These are phyloP conservation scores for Himantopus leucocephalus DNA, from an alignment of 2,113 vertebrate genomes.

Conservation along the genomic window DNA sequence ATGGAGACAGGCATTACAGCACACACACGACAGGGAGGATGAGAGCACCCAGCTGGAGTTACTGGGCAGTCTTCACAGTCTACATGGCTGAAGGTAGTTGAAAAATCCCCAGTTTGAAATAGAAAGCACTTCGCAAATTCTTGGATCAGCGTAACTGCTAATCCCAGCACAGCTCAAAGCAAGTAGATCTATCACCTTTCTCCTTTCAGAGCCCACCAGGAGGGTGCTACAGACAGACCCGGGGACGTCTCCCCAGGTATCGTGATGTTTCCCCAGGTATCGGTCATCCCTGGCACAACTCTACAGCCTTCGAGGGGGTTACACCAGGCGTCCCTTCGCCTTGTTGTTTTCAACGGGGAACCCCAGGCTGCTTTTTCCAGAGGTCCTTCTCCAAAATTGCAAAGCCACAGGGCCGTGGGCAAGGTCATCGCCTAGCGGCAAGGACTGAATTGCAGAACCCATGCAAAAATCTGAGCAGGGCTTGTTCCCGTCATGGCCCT, in stretches of 20 bases:
- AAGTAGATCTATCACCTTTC: neutral
- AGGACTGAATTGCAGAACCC: neutral
- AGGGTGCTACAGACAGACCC: neutral
- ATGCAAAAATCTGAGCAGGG: neutral
- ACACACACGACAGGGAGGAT: accelerated
- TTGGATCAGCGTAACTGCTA: neutral
- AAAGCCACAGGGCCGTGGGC: neutral
- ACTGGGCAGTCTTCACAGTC: neutral
- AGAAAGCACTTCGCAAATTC: neutral
- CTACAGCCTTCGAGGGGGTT: neutral
- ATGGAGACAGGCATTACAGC: neutral
- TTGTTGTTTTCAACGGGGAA: neutral
- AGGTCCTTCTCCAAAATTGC: neutral
- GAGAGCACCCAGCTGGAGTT: neutral
- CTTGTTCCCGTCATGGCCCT: neutral
- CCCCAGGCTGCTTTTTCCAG: neutral
- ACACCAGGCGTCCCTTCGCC: accelerated
- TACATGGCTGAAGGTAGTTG: neutral
- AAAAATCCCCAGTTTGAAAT: neutral
- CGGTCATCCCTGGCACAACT: neutral
- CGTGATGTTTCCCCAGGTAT: neutral
- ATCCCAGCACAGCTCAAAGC: neutral
- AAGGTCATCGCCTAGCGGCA: neutral
- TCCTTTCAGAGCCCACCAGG: neutral
- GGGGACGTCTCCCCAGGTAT: neutral